Conservation (phyloP, 2,888 invertebrate species). For the Lymantria monacha region DNA sequence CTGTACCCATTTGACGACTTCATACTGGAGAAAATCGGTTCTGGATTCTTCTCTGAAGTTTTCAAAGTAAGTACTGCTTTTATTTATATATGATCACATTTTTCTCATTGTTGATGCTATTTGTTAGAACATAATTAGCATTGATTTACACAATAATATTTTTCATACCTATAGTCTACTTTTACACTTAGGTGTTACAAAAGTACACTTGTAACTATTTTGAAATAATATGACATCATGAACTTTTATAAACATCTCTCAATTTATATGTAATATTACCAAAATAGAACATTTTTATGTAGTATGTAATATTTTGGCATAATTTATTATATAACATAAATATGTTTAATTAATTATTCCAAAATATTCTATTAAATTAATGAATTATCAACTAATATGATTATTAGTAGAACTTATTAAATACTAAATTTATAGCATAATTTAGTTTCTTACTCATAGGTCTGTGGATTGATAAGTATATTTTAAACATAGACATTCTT, state of each 20-base stretch:
- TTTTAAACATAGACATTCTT: too few relatives aligned
- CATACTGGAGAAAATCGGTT: slow-evolving; percentile 94
- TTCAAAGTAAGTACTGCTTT: slow-evolving; percentile 90
- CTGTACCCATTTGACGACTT: slow-evolving; percentile 97
- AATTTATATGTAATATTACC: too few relatives aligned
- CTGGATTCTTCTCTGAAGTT: slow-evolving; percentile 98
- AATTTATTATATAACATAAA: too few relatives aligned
- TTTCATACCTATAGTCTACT: slow-evolving; percentile 1
- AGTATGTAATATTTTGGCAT: too few relatives aligned
- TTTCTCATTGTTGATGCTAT: not conserved
- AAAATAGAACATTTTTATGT: too few relatives aligned
- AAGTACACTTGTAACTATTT: not conserved
- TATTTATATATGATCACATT: not conserved
- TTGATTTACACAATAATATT: not conserved
- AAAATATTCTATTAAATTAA: too few relatives aligned
- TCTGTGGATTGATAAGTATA: too few relatives aligned
- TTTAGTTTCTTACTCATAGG: too few relatives aligned
- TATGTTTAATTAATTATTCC: too few relatives aligned
- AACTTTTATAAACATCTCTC: not conserved
- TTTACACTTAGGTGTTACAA: slow-evolving; percentile 1
- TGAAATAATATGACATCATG: slow-evolving; percentile 1
- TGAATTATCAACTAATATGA: too few relatives aligned
- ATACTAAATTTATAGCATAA: too few relatives aligned
- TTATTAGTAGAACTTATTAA: too few relatives aligned
- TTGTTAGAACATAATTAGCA: not conserved